phyloP scores from a whole-genome alignment of 1,140 invertebrate genomes.

The Conus ventricosus region DNA sequence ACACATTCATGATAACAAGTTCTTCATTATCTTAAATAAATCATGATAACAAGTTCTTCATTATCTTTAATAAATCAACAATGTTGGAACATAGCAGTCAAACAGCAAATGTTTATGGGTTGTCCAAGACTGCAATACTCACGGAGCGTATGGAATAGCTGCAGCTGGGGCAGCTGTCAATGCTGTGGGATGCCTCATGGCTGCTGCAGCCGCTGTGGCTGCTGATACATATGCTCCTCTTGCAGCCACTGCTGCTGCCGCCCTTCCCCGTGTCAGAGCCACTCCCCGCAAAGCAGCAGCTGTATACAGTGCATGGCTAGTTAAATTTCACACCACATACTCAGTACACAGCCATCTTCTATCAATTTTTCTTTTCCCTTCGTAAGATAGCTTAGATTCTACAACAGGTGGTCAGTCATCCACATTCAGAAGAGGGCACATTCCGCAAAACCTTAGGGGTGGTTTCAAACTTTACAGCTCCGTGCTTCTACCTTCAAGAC shows the following conservation, averaged over 20 bases:
- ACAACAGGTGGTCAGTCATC: neutral
- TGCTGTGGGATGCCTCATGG: conserved; percentile 83
- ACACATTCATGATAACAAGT: too few species aligned
- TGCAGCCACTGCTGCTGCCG: conserved; percentile 82
- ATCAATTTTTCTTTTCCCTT: neutral
- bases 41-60: too few species aligned
- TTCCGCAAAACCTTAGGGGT: conserved; percentile 21
- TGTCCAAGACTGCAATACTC: conserved; percentile 76
- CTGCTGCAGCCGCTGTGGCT: conserved; percentile 77
- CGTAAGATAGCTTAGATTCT: neutral
- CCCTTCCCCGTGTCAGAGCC: conserved; percentile 82
- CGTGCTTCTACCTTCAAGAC: conserved; percentile 33
- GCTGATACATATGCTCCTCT: conserved; percentile 77
- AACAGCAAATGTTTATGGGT: too few species aligned
- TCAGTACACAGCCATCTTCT: neutral
- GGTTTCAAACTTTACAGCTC: neutral
- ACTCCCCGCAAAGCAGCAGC: conserved; percentile 82
- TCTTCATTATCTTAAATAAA: too few species aligned
- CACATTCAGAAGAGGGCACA: conserved; percentile 34
- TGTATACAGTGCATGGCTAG: conserved; percentile 42
- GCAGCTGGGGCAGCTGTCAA: conserved; percentile 82
- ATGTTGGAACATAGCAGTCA: too few species aligned
- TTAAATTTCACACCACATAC: neutral
- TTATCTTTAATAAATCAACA: too few species aligned
- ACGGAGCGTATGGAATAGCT: conserved; percentile 87